Percentiles rank a stretch among this genome's conserved stretches.
These are phyloP conservation scores for Oreochromis grahami DNA, from an alignment of 2,797 vertebrate species.

Conservation along the genomic window DNA sequence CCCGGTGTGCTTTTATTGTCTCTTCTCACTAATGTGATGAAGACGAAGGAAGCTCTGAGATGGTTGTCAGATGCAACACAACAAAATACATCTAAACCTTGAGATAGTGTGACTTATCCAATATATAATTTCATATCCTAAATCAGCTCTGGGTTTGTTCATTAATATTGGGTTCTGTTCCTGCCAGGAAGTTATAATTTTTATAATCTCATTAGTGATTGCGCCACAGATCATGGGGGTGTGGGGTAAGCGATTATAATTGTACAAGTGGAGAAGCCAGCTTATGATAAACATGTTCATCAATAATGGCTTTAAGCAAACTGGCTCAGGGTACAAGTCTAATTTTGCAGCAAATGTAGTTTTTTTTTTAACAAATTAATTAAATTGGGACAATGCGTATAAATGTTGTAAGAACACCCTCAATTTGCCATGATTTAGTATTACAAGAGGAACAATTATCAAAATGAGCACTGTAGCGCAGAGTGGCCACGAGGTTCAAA, in stretches of 20 bases:
- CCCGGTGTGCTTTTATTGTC: background rate
- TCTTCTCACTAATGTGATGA: background rate
- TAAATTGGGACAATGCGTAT: slow-evolving; percentile 10
- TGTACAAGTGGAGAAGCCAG: slow-evolving; percentile 51
- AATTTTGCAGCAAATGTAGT: slow-evolving; percentile 40
- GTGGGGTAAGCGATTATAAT: slow-evolving; percentile 54
- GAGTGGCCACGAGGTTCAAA: slow-evolving; percentile 13
- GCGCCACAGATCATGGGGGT: slow-evolving; percentile 58
- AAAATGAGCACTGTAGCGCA: background rate
- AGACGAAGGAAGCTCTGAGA: background rate
- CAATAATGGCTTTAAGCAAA: slow-evolving; percentile 60
- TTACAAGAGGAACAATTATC: slow-evolving; percentile 11
- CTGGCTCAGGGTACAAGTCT: slow-evolving; percentile 39
- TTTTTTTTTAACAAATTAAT: background rate
- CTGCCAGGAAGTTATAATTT: slow-evolving; percentile 59
- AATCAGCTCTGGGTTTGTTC: slow-evolving; percentile 43
- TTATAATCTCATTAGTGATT: slow-evolving; percentile 73
- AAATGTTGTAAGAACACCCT: slow-evolving; percentile 1
- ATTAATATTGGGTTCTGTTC: slow-evolving; percentile 56
- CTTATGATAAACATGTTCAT: slow-evolving; percentile 67
- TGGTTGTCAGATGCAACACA: slow-evolving; percentile 6
- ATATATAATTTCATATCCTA: slow-evolving; percentile 43
- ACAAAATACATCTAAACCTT: slow-evolving; percentile 18
- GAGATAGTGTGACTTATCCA: slow-evolving; percentile 5
- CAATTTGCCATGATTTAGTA: background rate